phyloP scores from a whole-genome alignment of 2,113 vertebrate species.

The Morone chrysops region DNA sequence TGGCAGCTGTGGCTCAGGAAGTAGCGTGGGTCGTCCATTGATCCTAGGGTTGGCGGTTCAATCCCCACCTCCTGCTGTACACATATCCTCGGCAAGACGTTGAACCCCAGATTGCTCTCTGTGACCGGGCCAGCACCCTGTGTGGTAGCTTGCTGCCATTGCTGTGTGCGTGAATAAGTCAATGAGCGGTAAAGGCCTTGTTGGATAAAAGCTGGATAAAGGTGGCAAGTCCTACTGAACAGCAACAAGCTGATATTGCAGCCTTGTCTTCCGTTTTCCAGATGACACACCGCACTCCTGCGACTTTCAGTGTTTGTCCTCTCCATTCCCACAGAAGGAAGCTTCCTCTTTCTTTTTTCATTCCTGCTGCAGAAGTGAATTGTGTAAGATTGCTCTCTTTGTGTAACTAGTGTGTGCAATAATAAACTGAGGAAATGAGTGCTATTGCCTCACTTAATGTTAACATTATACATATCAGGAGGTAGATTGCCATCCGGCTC shows the following conservation, averaged over 20 bases:
- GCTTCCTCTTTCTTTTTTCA: conserved; percentile 67
- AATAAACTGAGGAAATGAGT: conserved; percentile 81
- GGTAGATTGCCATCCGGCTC: conserved; percentile 59
- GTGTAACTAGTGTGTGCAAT: conserved; percentile 76
- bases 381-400: conserved; percentile 77
- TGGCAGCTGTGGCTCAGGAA: no score
- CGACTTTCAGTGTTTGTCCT: conserved; percentile 60
- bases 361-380: conserved; percentile 68
- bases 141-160: no score
- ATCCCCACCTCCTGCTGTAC: no score
- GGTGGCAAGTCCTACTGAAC: conserved; percentile 10
- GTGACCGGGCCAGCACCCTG: no score
- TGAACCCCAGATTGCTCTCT: no score
- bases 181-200: no score
- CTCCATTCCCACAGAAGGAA: conserved; percentile 65
- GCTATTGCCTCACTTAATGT: conserved; percentile 73
- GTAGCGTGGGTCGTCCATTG: no score
- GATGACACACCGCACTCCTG: conserved; percentile 20
- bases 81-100: no score
- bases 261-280: conserved; percentile 39
- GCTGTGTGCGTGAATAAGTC: no score
- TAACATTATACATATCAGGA: conserved; percentile 72
- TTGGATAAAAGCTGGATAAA: no score
- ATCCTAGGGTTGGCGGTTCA: no score
- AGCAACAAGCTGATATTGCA: conserved; percentile 32